Conservation (phyloP, 2,888 invertebrate genomes). For the Amphipoea oculea region DNA sequence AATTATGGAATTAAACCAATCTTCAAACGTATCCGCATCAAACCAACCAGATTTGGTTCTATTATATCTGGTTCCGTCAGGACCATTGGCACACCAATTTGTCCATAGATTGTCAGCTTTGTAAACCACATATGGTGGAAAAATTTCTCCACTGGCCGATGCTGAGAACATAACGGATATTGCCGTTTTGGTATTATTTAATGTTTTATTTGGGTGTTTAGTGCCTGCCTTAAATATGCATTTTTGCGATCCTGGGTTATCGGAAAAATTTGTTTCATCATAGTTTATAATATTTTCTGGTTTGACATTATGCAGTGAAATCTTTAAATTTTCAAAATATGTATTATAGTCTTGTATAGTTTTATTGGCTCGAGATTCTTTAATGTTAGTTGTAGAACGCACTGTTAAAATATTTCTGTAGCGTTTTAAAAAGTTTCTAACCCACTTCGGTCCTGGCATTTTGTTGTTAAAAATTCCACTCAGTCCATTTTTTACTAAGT, state of each 20-base stretch:
- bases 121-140: constrained; percentile 51
- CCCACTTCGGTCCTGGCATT: constrained; percentile 51
- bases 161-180: constrained; percentile 53
- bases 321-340: constrained; percentile 55
- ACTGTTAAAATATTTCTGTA: constrained; percentile 41
- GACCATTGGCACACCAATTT: too few relatives aligned
- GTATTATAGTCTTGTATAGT: constrained; percentile 36
- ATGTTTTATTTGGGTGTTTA: constrained; percentile 50
- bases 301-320: constrained; percentile 20
- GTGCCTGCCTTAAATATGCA: constrained; percentile 43
- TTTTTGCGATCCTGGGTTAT: constrained; percentile 51
- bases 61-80: too few relatives aligned
- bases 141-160: constrained; percentile 44
- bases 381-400: constrained; percentile 53
- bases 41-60: too few relatives aligned
- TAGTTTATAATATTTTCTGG: constrained; percentile 47
- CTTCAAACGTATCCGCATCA: too few relatives aligned
- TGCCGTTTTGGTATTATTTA: constrained; percentile 48
- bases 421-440: constrained; percentile 22
- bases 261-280: constrained; percentile 54
- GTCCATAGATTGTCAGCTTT: too few relatives aligned
- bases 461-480: constrained; percentile 47
- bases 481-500: constrained; percentile 50
- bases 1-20: too few relatives aligned
- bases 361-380: constrained; percentile 45